phyloP scores from a whole-genome alignment of 2,888 invertebrate genomes.

The Torymus auratus region DNA sequence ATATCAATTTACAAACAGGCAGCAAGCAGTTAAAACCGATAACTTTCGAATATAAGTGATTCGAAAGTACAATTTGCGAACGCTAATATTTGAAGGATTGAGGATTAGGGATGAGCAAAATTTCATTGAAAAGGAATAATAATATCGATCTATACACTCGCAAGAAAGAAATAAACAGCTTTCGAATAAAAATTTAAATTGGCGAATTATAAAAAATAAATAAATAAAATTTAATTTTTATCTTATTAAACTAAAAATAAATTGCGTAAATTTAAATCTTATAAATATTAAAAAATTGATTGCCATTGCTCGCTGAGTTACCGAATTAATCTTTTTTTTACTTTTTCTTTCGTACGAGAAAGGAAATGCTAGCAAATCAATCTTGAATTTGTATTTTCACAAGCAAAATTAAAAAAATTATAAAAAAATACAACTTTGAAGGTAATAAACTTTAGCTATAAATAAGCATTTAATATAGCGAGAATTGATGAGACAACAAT shows the following conservation, averaged over 20 bases:
- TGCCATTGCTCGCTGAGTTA: constrained; percentile 51
- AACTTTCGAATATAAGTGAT: constrained; percentile 65
- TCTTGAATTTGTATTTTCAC: constrained; percentile 44
- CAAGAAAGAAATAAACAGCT: constrained; percentile 55
- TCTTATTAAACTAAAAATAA: constrained; percentile 58
- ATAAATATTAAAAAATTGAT: constrained; percentile 25
- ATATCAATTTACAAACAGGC: constrained; percentile 68
- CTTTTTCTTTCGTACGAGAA: constrained; percentile 52
- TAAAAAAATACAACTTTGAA: constrained; percentile 46
- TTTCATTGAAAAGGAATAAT: constrained; percentile 50
- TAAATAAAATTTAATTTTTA: constrained; percentile 58
- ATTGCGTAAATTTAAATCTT: constrained; percentile 50
- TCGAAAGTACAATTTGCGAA: constrained; percentile 58
- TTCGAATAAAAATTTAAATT: constrained; percentile 35
- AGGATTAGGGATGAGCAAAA: constrained; percentile 58
- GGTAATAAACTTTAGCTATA: constrained; percentile 50
- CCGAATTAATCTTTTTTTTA: constrained; percentile 50
- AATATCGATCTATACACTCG: constrained; percentile 60
- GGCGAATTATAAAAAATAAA: constrained; percentile 58
- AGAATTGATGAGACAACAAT: constrained; percentile 61
- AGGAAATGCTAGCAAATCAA: constrained; percentile 56
- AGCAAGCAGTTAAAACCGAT: constrained; percentile 73
- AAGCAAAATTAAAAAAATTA: constrained; percentile 57
- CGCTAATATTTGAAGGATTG: constrained; percentile 59
- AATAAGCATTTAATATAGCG: constrained; percentile 56